These are phyloP conservation scores for Mayetiola destructor DNA, from an alignment of 2,888 invertebrate species.

Conservation along the genomic window DNA sequence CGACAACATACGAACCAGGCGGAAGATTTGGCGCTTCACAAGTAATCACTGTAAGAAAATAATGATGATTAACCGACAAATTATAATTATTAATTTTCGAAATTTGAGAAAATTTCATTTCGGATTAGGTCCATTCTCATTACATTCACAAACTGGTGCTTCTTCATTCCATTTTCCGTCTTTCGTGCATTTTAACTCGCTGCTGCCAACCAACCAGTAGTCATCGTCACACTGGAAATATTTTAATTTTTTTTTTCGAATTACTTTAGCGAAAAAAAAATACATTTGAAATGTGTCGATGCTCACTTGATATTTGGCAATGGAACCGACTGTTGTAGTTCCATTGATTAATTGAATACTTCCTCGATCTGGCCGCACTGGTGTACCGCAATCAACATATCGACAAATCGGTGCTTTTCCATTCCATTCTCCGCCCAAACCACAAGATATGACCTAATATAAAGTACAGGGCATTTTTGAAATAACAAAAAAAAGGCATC, in stretches of 20 bases:
- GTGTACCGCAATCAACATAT: slow-evolving; percentile 75
- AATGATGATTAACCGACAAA: too few species aligned
- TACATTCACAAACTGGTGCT: slow-evolving; percentile 73
- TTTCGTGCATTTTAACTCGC: slow-evolving; percentile 54
- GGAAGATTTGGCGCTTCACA: slow-evolving; percentile 80
- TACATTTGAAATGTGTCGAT: background rate
- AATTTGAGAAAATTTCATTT: too few species aligned
- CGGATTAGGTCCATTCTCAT: too few species aligned
- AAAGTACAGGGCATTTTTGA: too few species aligned
- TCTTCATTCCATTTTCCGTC: slow-evolving; percentile 81
- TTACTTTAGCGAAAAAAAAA: background rate
- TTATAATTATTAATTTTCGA: too few species aligned
- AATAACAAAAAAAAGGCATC: too few species aligned
- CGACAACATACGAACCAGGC: slow-evolving; percentile 71
- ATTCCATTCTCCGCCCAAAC: slow-evolving; percentile 75
- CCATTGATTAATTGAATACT: slow-evolving; percentile 56
- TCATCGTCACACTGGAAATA: slow-evolving; percentile 51
- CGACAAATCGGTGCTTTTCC: slow-evolving; percentile 66
- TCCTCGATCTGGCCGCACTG: slow-evolving; percentile 64
- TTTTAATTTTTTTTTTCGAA: background rate
- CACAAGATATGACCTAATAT: slow-evolving; percentile 65
- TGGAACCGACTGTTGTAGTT: slow-evolving; percentile 66
- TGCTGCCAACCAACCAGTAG: slow-evolving; percentile 65
- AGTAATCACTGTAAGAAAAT: slow-evolving; percentile 51
- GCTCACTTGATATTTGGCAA: slow-evolving; percentile 49